phyloP scores from a whole-genome alignment of 2,888 invertebrate genomes.

The Epicampocera succincta region DNA sequence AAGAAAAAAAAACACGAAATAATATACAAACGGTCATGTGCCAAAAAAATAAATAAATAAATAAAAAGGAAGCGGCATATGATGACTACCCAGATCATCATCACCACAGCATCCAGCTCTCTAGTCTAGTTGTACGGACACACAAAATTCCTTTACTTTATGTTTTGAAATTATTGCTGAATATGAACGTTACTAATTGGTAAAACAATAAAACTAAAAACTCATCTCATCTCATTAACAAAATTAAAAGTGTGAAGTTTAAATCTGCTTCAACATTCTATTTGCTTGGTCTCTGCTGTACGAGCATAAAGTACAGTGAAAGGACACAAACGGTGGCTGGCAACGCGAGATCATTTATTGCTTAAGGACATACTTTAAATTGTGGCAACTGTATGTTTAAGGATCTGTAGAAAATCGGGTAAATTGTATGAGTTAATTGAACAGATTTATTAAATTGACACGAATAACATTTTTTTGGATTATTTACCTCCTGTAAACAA shows the following conservation, averaged over 20 bases:
- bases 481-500: no score
- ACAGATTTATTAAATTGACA: no score
- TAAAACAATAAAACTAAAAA: conserved; percentile 70
- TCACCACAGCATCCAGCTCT: conserved; percentile 10
- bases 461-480: no score
- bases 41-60: conserved; percentile 50
- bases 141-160: conserved; percentile 41
- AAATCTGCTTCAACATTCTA: conserved; percentile 37
- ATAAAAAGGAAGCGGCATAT: conserved; percentile 46
- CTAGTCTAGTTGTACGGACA: neutral
- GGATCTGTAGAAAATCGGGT: no score
- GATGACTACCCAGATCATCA: conserved; percentile 30
- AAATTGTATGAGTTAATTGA: no score
- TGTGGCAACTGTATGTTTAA: no score
- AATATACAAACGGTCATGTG: conserved; percentile 58
- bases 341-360: neutral
- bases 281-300: neutral
- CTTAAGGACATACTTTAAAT: no score
- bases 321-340: conserved; percentile 16
- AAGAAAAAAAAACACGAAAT: conserved; percentile 26
- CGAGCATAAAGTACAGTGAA: no score
- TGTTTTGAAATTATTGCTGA: conserved; percentile 17
- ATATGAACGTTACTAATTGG: conserved; percentile 71
- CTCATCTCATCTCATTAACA: conserved; percentile 69
- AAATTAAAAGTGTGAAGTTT: conserved; percentile 74